Evolutionary conservation across 2,888 invertebrate genomes (phyloP), one percentile per base, ranked within the genome.

Genomic region (Anaspis maculata): DNA sequence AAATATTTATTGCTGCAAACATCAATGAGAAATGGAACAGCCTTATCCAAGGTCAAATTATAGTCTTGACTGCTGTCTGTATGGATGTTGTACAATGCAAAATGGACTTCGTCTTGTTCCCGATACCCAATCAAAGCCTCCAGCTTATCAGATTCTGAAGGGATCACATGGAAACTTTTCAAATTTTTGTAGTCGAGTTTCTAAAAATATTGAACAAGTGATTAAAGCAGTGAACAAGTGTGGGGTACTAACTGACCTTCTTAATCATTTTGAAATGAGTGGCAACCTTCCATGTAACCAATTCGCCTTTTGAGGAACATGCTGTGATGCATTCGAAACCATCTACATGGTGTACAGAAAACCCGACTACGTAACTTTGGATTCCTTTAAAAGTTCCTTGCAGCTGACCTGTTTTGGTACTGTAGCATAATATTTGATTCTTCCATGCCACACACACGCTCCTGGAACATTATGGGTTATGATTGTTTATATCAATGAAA

Each of bases 361-460:
- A 67, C 15, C 72, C 72, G 16, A 74, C 66, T n/a, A 74, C 66
- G 44, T 62, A 56, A 3, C 68, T 56, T 11, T 58, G 61, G 12
- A 74, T 67, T 13, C 74, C 74, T 39, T 68, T 69, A 30, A 77
- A 72, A 45, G 74, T 71, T 32, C 69, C 65, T 1, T 77, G 64
- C 42, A 73, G 68, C 50, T 79, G 77, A 0, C 79, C 80, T 2
- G 83, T 83, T 49, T 68, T 66, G 1, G 74, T 70, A 47, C 74
- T 79, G 52, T 75, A 83, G 1, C 77, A 72, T 46, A 75, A 70
- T 4, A 85, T 66, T 3, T 66, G 56, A 42, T 73, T 68, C 24
- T 72, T 74, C 59, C 72, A 73, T 2, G 76, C 67, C 27, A 81
- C 68, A 49, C 76, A 77, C 6, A 83, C 45, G 41, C 62, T 70